Evolutionary conservation across 2,797 vertebrate genomes (phyloP), one percentile per base, ranked within the genome.

Genomic region (Pygocentrus nattereri): DNA sequence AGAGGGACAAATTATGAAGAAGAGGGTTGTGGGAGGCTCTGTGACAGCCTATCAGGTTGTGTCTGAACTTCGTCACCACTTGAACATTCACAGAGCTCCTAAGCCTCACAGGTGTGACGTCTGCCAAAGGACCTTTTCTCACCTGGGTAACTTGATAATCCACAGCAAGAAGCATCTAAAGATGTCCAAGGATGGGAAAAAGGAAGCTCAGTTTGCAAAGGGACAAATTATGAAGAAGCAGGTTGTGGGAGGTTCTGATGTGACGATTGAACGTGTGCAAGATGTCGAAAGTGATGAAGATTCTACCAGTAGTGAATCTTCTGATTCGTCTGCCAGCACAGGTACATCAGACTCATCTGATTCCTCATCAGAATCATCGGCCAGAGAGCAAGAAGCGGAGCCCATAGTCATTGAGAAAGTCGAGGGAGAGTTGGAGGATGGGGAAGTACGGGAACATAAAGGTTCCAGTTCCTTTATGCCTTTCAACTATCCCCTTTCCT

Each of bases 51-150:
- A 91, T 76, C 7, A 73, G 27, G 3, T 21, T 1, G 16, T 79
- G 0, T 25, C 76, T 0, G 83, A 85, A 10, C 85, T 91, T 0
- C 58, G 0, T 0, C 67, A 77, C 75, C 89, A 90, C 76, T 78
- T 78, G 68, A 89, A 67, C 61, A 65, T 19, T 13, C 87, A 89
- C 75, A 67, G 47, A 0, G 78, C 70, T 7, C 58, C 56, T 0
- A 90, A 86, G 75, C 74, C 85, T 50, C 85, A 83, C 76, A 78
- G 67, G 0, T 92, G 91, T 71, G n/a, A 72, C 0, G 21, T 85
- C 8, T 92, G 91, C 27, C 61, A 82, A 30, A 90, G 82, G 81
- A 76, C 25, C 5, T 93, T 92, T 75, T 78, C 73, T 15, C 47
- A 84, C 50, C 25, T 78, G 12, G 59, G 13, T 31, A 88, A 82